These are phyloP conservation scores for Sakesphorus luctuosus DNA, from an alignment of 2,113 vertebrate genomes.

Conservation along the genomic window DNA sequence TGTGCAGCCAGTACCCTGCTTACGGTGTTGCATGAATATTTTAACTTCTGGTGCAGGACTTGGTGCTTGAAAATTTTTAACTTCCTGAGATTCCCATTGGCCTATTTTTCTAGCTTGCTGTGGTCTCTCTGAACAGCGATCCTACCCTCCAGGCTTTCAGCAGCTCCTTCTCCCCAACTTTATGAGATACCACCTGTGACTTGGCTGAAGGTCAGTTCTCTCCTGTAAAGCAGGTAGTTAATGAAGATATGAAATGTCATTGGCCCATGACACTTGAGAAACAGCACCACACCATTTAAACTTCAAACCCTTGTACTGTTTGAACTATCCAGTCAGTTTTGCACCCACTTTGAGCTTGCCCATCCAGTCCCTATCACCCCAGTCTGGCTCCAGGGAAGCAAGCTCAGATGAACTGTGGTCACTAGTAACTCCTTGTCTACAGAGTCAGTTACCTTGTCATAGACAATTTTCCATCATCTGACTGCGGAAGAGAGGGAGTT, in stretches of 20 bases:
- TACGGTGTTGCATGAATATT: neutral
- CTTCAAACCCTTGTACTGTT: neutral
- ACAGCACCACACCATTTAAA: neutral
- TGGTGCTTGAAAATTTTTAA: neutral
- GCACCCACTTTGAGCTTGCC: neutral
- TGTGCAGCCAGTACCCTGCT: neutral
- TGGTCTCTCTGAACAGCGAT: neutral
- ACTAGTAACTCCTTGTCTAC: neutral
- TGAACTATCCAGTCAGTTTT: neutral
- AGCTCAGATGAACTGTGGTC: neutral
- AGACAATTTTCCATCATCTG: neutral
- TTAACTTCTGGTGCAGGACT: neutral
- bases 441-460: neutral
- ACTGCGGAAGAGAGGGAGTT: rapidly evolving
- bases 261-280: neutral
- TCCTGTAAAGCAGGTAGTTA: neutral
- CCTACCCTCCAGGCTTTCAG: neutral
- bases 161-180: neutral
- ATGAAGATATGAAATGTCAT: neutral
- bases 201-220: neutral
- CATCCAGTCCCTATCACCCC: neutral
- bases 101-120: neutral
- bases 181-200: neutral
- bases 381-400: neutral
- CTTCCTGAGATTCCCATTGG: neutral